Evolutionary conservation across 1,140 invertebrate genomes (phyloP), one percentile per base, ranked within the genome.

Genomic region (Probaryconus sp.): DNA sequence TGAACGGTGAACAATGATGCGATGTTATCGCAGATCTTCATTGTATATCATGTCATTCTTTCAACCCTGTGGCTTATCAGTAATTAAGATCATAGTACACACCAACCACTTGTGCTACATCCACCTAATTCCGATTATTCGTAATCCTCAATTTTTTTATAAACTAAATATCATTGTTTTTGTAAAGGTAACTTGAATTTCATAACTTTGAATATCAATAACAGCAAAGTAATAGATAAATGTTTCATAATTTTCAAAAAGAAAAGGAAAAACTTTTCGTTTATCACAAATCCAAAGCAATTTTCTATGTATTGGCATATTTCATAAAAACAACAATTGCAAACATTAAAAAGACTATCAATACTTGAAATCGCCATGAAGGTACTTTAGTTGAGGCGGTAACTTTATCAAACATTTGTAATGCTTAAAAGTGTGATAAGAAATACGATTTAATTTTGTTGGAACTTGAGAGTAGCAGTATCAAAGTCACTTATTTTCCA

Each of bases 51-150:
- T 40, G 55, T 48, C 37, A 40, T 65, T 78, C 76, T 78, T 76
- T 70, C 53, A 20, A 47, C 51, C 70, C 42, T 74, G 45, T 24
- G 43, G 53, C 70, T 77, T 79, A 81, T 81, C 79, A 79, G 69
- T 82, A 81, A 82, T 83, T 80, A 81, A 80, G 76, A 82, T 83
- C 79, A 40, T 42, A 43, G 30, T 67, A 65, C 45, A 33, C 50
- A 50, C 21, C 38, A n/a, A n/a, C 18, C 26, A 21, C 55, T 56
- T 56, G 26, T 26, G 38, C 37, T 43, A 28, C 45, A 42, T 58
- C 58, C 20, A 65, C 71, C 53, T 14, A 35, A 61, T 60, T 53
- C 56, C 55, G 53, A 71, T 80, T 73, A 80, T 64, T 65, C 64
- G 17, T 67, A 70, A 68, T 64, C 72, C 72, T 53, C 45, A 69